Base-by-base conservation (phyloP, 2,888 invertebrate species). In the Aspidiotus rigidus region DNA sequence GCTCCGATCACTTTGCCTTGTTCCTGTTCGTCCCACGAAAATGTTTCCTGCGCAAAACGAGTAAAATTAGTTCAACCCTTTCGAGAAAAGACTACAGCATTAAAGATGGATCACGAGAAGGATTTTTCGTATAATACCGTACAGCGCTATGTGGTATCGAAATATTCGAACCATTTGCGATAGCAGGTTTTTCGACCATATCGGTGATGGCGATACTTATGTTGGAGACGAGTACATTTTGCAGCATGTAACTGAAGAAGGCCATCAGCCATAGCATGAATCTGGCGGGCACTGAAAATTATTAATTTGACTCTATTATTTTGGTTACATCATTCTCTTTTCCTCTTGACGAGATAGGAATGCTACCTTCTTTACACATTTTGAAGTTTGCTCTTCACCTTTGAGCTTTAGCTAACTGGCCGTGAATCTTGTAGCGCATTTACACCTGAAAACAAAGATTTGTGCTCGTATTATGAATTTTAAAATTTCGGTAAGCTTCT, bases 201-300 rank as follows among this genome's bases (percentile, higher is more conserved):
- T 84, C 83, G 60, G 86, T 86, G 73, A 86, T 85, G 40, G 85
- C 83, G 64, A 86, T 83, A 75, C 85, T 86, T 69, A 86, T 77
- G 77, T 86, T 86, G 69, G 85, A 83, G 28, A 86, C 79, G 16
- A 85, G 79, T 84, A 86, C 85, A 75, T 86, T 86, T 77, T 86
- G 86, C 63, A 85, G 82, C 7, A 83, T 85, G 74, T 86, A 86
- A 15, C 86, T 86, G 70, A 79, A 78, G 75, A 86, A 86, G 2
- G 82, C 82, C 74, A 86, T 76, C 73, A 83, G 80, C 86, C 86
- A 86, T 13, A 86, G 77, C 10, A 85, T 82, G 7, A 67, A 59
- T 10, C 40, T 44, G 13, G 53, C 28, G 7, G 60, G 53, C 1
- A 44, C 67, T 67, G 28, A 28, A 28, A 28, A 28, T 28, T 28